phyloP scores from a whole-genome alignment of 1,140 invertebrate species.

The Adoxophyes honmai region DNA sequence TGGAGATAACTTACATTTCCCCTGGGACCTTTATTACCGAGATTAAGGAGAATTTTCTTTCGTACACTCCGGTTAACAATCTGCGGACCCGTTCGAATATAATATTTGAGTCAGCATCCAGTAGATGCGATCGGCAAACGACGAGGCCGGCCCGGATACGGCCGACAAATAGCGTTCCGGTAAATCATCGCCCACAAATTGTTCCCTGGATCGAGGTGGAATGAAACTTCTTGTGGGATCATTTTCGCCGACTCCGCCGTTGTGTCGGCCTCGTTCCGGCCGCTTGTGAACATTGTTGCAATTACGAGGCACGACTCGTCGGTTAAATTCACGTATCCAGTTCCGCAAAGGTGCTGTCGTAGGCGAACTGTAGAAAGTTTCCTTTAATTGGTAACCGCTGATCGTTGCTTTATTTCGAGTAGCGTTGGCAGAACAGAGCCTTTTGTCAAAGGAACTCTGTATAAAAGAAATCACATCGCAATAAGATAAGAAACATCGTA shows the following conservation, averaged over 20 bases:
- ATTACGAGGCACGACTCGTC: constrained; percentile 36
- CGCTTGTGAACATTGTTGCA: constrained; percentile 45
- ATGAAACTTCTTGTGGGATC: constrained; percentile 27
- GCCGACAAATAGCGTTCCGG: constrained; percentile 43
- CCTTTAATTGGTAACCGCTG: background rate
- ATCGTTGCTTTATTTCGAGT: background rate
- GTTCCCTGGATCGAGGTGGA: constrained; percentile 25
- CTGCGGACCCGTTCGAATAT: constrained; percentile 33
- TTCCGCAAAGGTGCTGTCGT: constrained; percentile 26
- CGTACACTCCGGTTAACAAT: constrained; percentile 22
- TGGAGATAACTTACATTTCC: constrained; percentile 43
- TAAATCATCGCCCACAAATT: constrained; percentile 40
- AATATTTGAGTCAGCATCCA: constrained; percentile 55
- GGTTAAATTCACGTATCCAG: constrained; percentile 25
- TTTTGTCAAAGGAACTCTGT: background rate
- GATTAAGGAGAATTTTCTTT: constrained; percentile 38
- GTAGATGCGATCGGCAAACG: constrained; percentile 28
- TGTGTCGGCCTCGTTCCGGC: constrained; percentile 23
- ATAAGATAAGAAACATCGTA: constrained; percentile 13
- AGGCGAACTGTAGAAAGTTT: background rate
- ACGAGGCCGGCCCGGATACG: constrained; percentile 12
- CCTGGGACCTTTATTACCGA: constrained; percentile 29
- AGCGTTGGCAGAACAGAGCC: too few species aligned
- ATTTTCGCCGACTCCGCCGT: constrained; percentile 33
- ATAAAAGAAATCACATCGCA: constrained; percentile 10